Evolutionary conservation across 2,113 vertebrate species (phyloP), one percentile per base, ranked within the genome.

Genomic region (Hylia prasina): DNA sequence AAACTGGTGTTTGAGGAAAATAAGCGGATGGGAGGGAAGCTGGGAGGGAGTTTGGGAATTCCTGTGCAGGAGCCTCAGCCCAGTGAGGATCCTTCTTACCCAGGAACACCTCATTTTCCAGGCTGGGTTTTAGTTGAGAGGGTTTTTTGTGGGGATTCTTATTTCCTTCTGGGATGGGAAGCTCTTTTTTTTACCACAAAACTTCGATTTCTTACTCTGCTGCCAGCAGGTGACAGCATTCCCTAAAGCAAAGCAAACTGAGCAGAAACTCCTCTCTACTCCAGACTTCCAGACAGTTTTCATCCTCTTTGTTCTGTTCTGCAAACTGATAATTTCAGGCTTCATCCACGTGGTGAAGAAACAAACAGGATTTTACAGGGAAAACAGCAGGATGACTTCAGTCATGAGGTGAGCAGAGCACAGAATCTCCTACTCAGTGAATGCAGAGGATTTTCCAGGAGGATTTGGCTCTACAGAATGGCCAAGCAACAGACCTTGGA

Each of bases 181-280:
- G 1, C 15, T 28, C 50, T 50, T 2, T 58, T 91, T 91, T 58
- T 56, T 44, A 15, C 24, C 47, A 15, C 35, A 66, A 20, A 66
- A 10, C 13, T 45, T 37, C 0, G 3, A 3, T 56, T 86, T 80
- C 35, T 30, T 31, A 4, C 15, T 64, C 4, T 72, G 11, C 54
- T 87, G 72, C 45, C 85, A 84, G 77, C 82, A 87, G 90, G 42
- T 70, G 89, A 18, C 50, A 92, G 71, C 61, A 39, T 70, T 66
- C 40, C 33, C 66, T 22, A 6, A 53, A 65, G 39, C 35, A 47
- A 61, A 50, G 50, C 68, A n/a, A 66, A 25, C 50, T 3, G 31
- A 58, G 47, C 65, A 64, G 48, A 28, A 44, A 33, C 19, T 63
- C 31, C 4, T 3, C 14, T 92, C 15, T 79, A 1, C 40, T 56